Evolutionary conservation across 2,113 vertebrate genomes (phyloP), one percentile per base, ranked within the genome.

Genomic region (Hippocampus barbouri): DNA sequence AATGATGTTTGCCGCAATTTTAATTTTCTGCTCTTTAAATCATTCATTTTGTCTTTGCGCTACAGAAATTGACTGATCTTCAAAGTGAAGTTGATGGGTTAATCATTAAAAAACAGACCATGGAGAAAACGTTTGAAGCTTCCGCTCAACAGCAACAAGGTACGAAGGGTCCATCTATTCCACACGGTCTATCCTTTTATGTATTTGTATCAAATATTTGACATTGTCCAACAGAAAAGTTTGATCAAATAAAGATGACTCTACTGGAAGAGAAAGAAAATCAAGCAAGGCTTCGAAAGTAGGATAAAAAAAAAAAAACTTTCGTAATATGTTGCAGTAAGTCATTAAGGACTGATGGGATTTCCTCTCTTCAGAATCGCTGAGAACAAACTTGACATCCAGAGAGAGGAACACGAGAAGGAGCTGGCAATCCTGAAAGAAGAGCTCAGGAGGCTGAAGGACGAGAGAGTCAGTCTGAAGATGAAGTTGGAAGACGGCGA

Each of bases 221-320:
- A 66, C 23, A 18, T 66, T 66, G 11, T 68, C 43, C 69, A 89
- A 67, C 91, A 99, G 97, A 93, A 75, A 93, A 93, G 88, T 95
- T 96, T 92, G 93, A 95, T 75, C 67, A 89, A 8, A 84, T 96
- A 61, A 96, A 94, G 38, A 92, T 88, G 68, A 94, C 87, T 21
- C 92, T 98, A 63, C 90, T 93, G 53, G 86, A 88, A 2, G 94
- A 98, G n/a, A 90, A 96, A 6, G 93, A 93, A 66, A 94, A 90
- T 67, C 94, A 98, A 87, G 91, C 92, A 79, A 92, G 83, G 8
- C 94, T 95, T 18, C 92, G 94, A 83, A 92, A 92, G 97, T 99
- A 94, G 64, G 94, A 72, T 0, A 25, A 49, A 5, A 53, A 18
- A 71, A 59, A 64, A 21, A 38, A 12, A 2, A 2, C 23, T 10